These are phyloP conservation scores for Crocidura indochinensis DNA, from an alignment of 2,797 vertebrate species.

Conservation along the genomic window DNA sequence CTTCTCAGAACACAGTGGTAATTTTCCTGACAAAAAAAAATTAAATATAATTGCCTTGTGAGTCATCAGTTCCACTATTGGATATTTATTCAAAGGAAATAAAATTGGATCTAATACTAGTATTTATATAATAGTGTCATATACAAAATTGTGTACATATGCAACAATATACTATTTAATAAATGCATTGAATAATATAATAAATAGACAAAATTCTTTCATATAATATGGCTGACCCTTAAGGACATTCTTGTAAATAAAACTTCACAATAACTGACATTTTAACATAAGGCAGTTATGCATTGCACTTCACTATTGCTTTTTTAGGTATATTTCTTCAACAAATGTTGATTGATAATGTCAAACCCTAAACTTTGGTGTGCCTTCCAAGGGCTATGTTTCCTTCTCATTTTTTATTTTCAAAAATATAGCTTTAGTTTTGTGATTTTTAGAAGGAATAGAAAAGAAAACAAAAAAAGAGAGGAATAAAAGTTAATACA, in stretches of 20 bases:
- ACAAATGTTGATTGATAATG: constrained; percentile 4
- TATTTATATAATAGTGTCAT: no score
- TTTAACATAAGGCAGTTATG: background rate
- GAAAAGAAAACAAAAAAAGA: background rate
- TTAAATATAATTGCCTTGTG: no score
- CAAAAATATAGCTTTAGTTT: no score
- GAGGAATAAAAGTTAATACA: no score
- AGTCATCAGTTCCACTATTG: background rate
- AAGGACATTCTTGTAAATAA: no score
- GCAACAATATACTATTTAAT: no score
- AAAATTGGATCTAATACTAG: background rate
- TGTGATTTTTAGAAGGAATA: background rate
- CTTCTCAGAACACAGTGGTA: no score
- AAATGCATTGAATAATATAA: background rate
- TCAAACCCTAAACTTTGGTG: background rate
- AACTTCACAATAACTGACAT: background rate
- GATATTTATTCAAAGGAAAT: background rate
- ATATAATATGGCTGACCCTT: background rate
- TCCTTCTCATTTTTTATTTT: background rate
- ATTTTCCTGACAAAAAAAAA: no score
- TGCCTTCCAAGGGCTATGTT: background rate
- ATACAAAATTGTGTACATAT: no score
- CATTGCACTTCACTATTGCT: background rate
- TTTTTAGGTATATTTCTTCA: background rate
- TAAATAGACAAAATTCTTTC: background rate